A percentile compares a stretch with the other conserved stretches of the same genome.
phyloP scores from a whole-genome alignment of 2,888 invertebrate species.

The Arctia plantaginis region DNA sequence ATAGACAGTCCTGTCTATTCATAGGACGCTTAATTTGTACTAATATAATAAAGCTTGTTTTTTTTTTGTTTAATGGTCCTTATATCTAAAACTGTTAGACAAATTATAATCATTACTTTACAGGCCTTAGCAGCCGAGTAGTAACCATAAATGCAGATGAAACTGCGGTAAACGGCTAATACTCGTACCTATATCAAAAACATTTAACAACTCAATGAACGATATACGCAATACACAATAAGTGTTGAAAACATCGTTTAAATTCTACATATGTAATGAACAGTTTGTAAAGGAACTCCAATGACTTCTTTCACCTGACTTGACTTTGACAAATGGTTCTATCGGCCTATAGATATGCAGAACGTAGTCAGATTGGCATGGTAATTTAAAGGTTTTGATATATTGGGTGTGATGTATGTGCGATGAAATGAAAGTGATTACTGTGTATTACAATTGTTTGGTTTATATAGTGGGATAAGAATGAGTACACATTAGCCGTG shows the following conservation, averaged over 20 bases:
- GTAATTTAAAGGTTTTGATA: background rate
- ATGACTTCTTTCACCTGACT: constrained; percentile 12
- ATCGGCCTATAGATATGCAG: background rate
- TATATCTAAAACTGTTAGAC: background rate
- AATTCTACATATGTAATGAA: background rate
- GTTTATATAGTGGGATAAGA: background rate
- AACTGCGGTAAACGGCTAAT: background rate
- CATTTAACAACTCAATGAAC: background rate
- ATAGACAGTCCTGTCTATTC: too few species aligned
- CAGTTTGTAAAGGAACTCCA: constrained; percentile 13
- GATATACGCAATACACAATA: background rate
- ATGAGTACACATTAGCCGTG: background rate
- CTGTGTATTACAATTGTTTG: background rate
- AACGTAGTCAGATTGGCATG: background rate
- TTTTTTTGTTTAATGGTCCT: too few species aligned
- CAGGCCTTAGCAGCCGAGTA: background rate
- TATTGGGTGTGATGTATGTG: background rate
- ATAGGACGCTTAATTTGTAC: background rate
- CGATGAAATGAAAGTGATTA: background rate
- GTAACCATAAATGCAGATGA: background rate
- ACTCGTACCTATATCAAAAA: background rate
- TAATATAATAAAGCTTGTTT: too few species aligned
- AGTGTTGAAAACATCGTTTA: background rate
- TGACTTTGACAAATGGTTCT: constrained; percentile 19
- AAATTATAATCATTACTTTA: background rate